A percentile compares a stretch with the other conserved stretches of the same genome.
These are phyloP conservation scores for Rissa tridactyla DNA, from an alignment of 2,113 vertebrate species.

Conservation along the genomic window DNA sequence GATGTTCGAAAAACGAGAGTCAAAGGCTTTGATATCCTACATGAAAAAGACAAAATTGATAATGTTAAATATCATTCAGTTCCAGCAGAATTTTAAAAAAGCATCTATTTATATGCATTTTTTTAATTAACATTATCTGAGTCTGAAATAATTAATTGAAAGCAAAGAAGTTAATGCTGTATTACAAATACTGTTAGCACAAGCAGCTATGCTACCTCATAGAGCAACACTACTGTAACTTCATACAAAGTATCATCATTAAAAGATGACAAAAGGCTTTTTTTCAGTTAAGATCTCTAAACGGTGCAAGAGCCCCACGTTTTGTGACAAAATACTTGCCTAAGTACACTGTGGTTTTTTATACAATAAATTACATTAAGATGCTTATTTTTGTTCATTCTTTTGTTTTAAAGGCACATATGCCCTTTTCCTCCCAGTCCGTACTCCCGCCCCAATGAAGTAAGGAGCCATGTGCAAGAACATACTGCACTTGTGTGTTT, in stretches of 20 bases:
- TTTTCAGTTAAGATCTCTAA: neutral
- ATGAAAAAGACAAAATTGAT: constrained; percentile 28
- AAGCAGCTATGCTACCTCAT: neutral
- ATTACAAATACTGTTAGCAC: neutral
- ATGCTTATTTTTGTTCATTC: neutral
- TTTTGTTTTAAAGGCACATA: neutral
- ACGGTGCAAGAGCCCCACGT: neutral
- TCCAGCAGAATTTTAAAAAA: neutral
- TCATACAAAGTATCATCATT: neutral
- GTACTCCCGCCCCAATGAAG: neutral
- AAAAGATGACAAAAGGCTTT: neutral
- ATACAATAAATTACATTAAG: neutral
- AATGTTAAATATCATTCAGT: neutral
- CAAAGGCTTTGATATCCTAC: constrained; percentile 91
- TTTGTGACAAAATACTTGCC: neutral
- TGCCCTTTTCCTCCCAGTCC: neutral
- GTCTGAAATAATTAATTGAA: neutral
- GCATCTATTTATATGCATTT: neutral
- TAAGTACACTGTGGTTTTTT: neutral
- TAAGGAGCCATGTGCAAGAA: neutral
- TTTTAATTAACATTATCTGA: neutral
- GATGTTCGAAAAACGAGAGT: constrained; percentile 82
- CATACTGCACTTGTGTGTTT: neutral
- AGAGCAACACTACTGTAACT: neutral
- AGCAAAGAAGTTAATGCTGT: neutral